These are phyloP conservation scores for Ciconia boyciana DNA, from an alignment of 2,113 vertebrate species.

Conservation along the genomic window DNA sequence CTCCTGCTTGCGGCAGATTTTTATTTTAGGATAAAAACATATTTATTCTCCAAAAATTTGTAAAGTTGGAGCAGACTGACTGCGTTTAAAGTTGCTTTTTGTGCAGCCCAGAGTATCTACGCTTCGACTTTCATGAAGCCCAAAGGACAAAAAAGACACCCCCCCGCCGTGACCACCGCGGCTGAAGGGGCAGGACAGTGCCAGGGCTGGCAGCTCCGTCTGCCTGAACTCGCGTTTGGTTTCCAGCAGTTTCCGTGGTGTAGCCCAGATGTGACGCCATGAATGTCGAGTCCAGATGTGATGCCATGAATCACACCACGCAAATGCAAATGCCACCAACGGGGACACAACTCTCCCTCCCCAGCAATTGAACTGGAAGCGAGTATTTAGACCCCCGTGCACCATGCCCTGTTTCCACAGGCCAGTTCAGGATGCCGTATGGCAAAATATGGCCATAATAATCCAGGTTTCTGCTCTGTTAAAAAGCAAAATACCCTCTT, in stretches of 20 bases:
- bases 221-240: not conserved
- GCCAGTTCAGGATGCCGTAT: not conserved
- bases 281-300: too few relatives aligned
- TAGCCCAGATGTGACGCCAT: not conserved
- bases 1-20: not conserved
- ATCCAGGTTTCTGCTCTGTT: not conserved
- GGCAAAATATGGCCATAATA: not conserved
- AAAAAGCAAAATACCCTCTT: not conserved
- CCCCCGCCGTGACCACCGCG: rapidly evolving
- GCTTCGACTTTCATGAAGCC: not conserved
- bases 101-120: not conserved
- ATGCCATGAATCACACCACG: too few relatives aligned
- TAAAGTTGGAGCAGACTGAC: not conserved
- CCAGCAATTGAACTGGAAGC: not conserved
- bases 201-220: not conserved
- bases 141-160: not conserved
- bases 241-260: not conserved
- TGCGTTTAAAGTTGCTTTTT: not conserved
- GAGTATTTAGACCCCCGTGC: rapidly evolving
- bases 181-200: not conserved
- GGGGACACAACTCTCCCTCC: too few relatives aligned
- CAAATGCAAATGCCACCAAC: rapidly evolving
- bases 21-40: not conserved
- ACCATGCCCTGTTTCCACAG: not conserved
- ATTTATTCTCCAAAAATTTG: not conserved